Percentiles rank a stretch among this genome's conserved stretches.
Conservation (phyloP, 2,888 invertebrate genomes). For the Athrips mouffetella region DNA sequence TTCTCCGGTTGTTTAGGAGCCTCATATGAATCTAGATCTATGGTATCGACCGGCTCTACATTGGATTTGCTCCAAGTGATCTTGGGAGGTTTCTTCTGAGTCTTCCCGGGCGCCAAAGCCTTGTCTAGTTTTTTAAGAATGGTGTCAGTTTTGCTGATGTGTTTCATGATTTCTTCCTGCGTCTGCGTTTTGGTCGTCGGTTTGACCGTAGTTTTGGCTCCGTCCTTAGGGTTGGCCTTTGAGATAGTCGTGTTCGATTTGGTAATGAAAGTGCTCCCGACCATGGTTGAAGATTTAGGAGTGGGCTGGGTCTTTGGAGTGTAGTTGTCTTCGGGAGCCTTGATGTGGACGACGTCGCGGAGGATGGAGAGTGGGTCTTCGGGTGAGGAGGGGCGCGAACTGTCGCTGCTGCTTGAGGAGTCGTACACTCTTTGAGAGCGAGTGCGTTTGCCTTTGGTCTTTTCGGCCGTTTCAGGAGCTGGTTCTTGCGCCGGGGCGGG, state of each 20-base stretch:
- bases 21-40: neutral
- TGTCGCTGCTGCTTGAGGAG: constrained; percentile 26
- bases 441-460: neutral
- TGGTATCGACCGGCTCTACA: neutral
- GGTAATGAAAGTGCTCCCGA: neutral
- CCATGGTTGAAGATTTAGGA: neutral
- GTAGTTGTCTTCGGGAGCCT: constrained; percentile 32
- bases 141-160: constrained; percentile 7
- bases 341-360: constrained; percentile 56
- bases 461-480: neutral
- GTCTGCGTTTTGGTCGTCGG: neutral
- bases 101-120: neutral
- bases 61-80: too few relatives aligned
- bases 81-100: neutral
- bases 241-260: neutral
- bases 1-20: neutral
- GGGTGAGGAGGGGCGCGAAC: constrained; percentile 30
- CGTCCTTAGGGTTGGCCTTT: neutral
- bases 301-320: neutral
- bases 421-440: neutral
- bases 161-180: constrained; percentile 5
- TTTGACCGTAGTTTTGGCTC: neutral
- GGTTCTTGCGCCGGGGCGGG: neutral
- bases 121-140: constrained; percentile 11
- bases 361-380: constrained; percentile 48